Evolutionary conservation across 2,113 vertebrate species (phyloP).

Genomic region (Cryptotis parvus): DNA sequence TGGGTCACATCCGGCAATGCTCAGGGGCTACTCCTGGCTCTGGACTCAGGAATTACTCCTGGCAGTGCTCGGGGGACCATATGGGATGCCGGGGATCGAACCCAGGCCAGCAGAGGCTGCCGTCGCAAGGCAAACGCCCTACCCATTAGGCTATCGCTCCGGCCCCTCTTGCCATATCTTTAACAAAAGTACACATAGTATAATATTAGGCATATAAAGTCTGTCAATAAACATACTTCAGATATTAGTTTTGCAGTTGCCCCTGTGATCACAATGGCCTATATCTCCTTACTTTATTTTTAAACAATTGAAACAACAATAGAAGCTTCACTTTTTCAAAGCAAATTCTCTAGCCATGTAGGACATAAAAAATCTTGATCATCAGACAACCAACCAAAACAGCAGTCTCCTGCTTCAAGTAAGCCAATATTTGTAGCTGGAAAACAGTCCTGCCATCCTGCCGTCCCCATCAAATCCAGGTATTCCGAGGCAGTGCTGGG

Average conservation of each 20-base stretch:
- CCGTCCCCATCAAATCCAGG: slow-evolving; percentile 82
- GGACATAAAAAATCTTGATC: slow-evolving; percentile 63
- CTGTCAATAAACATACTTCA: slow-evolving; percentile 86
- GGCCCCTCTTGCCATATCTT: slow-evolving; percentile 72
- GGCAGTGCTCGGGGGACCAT: too few relatives aligned
- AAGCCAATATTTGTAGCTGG: slow-evolving; percentile 75
- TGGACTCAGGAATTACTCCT: too few relatives aligned
- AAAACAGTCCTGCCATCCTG: slow-evolving; percentile 81
- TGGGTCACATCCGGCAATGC: too few relatives aligned
- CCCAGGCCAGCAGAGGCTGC: too few relatives aligned
- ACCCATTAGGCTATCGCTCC: too few relatives aligned
- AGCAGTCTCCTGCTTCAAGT: slow-evolving; percentile 81
- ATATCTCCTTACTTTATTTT: slow-evolving; percentile 68
- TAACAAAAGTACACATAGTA: slow-evolving; percentile 82
- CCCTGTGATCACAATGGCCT: slow-evolving; percentile 59
- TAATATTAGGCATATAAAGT: slow-evolving; percentile 83
- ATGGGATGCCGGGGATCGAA: too few relatives aligned
- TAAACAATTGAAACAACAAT: slow-evolving; percentile 70
- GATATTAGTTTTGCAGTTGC: slow-evolving; percentile 72
- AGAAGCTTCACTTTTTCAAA: slow-evolving; percentile 78
- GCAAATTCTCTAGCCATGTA: slow-evolving; percentile 73
- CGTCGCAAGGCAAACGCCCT: too few relatives aligned
- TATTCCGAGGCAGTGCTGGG: slow-evolving; percentile 77
- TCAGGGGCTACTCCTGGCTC: too few relatives aligned
- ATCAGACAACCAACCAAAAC: slow-evolving; percentile 80